Base-by-base conservation (phyloP, 2,113 vertebrate species). In the Anseranas semipalmata region DNA sequence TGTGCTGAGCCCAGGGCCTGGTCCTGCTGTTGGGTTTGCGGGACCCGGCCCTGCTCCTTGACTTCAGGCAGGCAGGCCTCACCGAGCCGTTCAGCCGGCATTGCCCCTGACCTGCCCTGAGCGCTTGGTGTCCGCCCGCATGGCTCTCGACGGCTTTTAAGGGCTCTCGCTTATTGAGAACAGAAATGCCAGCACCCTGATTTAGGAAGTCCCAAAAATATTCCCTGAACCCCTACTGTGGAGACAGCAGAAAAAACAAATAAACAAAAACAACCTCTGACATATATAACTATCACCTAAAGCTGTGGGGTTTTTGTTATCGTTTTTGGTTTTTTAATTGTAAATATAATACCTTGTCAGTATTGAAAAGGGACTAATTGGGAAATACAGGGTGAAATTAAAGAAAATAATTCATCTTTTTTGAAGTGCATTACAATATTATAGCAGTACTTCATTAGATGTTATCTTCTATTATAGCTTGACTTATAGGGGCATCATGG, bases 391-490 rank as follows among this genome's bases (percentile, higher is more conserved):
- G 35, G 22, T 55, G 37, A 75, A 88, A 53, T 76, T 41, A 33
- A 73, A 78, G 25, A 59, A 90, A 73, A 77, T 15, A 55, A n/a
- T 50, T 28, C 9, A 18, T 35, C 17, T 56, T 7, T 56, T 71
- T 50, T 75, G 43, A 85, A 87, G 52, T 21, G n/a, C 0, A 0
- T 22, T 82, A 11, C 28, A 58, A 4, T 9, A 1, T 88, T 56
- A 22, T 58, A 75, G 24, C 24, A 66, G 5, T 13, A 3, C 58
- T 75, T 59, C 4, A 17, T 33, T 88, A 41, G 11, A 12, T 74
- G 9, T 55, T 82, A 0, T 63, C 25, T 73, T 67, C 43, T 25
- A 9, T 19, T 56, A 0, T 27, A 12, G 52, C 58, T 77, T 89
- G 24, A 20, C 60, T 65, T 82, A 30, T 9, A 70, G 13, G 25